Evolutionary conservation across 2,888 invertebrate species (phyloP).

Genomic region (Sphaerophoria taeniata): DNA sequence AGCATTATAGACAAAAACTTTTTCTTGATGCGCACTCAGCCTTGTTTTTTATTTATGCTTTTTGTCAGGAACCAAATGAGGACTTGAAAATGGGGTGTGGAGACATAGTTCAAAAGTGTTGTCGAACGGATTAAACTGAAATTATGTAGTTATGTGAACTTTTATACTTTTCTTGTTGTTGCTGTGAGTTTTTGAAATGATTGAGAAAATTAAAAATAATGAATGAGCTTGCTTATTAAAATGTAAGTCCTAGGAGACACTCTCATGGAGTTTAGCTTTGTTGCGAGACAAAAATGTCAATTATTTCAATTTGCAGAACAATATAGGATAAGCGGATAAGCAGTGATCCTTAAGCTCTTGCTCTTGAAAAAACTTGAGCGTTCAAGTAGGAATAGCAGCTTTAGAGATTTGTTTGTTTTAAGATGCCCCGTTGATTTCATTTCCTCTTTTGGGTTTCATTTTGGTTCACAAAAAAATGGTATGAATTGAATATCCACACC

Average conservation of each 20-base stretch:
- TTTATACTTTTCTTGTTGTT: slow-evolving; percentile 16
- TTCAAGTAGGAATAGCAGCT: no score
- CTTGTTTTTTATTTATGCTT: slow-evolving; percentile 3
- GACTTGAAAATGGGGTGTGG: neutral
- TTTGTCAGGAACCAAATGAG: neutral
- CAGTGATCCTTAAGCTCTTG: no score
- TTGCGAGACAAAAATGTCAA: no score
- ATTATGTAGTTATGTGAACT: slow-evolving; percentile 53
- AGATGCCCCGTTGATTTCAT: no score
- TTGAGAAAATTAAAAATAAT: slow-evolving; percentile 45
- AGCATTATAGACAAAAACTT: slow-evolving; percentile 44
- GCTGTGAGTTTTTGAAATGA: slow-evolving; percentile 29
- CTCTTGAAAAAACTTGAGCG: no score
- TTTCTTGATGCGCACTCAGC: slow-evolving; percentile 36
- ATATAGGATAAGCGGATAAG: no score
- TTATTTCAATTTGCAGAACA: no score
- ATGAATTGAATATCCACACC: no score
- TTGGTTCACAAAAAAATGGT: no score
- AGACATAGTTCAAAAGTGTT: neutral
- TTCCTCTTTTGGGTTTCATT: no score
- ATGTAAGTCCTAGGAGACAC: neutral
- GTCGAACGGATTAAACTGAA: slow-evolving; percentile 40
- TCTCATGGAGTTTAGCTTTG: no score
- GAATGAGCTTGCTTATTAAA: slow-evolving; percentile 41
- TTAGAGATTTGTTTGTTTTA: no score